Evolutionary conservation across 1,140 invertebrate species (phyloP).

Genomic region (Trypoxylus dichotomus): DNA sequence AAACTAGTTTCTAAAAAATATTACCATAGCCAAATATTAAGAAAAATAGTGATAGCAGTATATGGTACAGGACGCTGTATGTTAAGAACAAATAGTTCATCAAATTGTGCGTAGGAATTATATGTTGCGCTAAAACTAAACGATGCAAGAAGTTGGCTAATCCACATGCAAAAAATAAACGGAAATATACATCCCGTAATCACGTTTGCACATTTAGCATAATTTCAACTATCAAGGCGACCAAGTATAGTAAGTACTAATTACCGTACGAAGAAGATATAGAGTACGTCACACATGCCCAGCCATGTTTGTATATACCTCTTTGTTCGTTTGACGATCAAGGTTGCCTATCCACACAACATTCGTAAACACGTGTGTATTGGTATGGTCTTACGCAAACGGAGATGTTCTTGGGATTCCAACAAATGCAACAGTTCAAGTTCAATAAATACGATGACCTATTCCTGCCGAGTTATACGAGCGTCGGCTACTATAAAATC

Average conservation of each 20-base stretch:
- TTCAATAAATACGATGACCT: constrained; percentile 15
- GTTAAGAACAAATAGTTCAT: too few relatives aligned
- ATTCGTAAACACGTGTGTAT: not conserved
- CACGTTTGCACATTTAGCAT: not conserved
- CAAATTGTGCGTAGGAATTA: too few relatives aligned
- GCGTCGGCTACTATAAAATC: not conserved
- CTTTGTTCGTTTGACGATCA: not conserved
- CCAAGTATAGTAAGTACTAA: not conserved
- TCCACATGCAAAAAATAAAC: not conserved
- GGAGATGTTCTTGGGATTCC: constrained; percentile 20
- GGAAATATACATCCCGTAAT: not conserved
- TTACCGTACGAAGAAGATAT: not conserved
- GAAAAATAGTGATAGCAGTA: too few relatives aligned
- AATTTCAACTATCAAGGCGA: not conserved
- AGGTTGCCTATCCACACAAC: not conserved
- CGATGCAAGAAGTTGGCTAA: not conserved
- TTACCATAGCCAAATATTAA: too few relatives aligned
- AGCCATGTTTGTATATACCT: not conserved
- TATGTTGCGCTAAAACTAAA: too few relatives aligned
- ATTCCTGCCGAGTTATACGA: not conserved
- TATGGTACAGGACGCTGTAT: too few relatives aligned
- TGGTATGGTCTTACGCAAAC: not conserved
- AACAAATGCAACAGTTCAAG: constrained; percentile 10
- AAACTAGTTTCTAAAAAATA: too few relatives aligned
- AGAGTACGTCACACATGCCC: not conserved